phyloP scores from a whole-genome alignment of 1,140 invertebrate genomes.

The Drosophila gunungcola region DNA sequence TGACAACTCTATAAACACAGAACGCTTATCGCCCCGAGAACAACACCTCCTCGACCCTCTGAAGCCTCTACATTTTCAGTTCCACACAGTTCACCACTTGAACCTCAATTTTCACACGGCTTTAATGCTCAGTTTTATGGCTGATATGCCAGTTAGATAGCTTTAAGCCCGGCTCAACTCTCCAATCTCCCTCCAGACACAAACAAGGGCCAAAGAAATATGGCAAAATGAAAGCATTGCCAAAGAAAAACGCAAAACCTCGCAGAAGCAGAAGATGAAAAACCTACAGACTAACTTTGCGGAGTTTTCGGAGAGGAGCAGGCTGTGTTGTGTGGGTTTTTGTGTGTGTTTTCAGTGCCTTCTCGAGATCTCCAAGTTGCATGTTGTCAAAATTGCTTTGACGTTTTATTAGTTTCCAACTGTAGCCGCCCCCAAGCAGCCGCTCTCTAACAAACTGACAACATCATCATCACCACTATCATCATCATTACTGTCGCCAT shows the following conservation, averaged over 20 bases:
- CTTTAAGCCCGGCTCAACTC: constrained; percentile 55
- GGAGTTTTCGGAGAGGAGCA: constrained; percentile 42
- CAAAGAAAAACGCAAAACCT: constrained; percentile 45
- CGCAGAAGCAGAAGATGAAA: constrained; percentile 31
- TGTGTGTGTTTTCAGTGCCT: constrained; percentile 29
- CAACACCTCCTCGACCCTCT: constrained; percentile 13
- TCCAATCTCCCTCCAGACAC: constrained; percentile 19
- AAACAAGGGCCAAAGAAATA: constrained; percentile 36
- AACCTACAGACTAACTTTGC: constrained; percentile 61
- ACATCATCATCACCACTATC: constrained; percentile 29
- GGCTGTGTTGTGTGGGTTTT: constrained; percentile 38
- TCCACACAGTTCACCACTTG: constrained; percentile 30
- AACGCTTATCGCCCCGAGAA: constrained; percentile 56
- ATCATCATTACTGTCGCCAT: constrained; percentile 9
- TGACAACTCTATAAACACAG: constrained; percentile 73
- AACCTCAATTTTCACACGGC: constrained; percentile 64
- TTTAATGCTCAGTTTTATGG: constrained; percentile 63
- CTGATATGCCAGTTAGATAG: constrained; percentile 60
- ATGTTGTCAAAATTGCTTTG: constrained; percentile 78
- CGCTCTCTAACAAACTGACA: constrained; percentile 45
- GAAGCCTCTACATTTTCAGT: background rate
- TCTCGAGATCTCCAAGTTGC: constrained; percentile 51
- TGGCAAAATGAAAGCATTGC: constrained; percentile 65
- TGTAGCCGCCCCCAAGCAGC: constrained; percentile 29
- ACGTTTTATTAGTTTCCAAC: constrained; percentile 78